phyloP scores from a whole-genome alignment of 2,888 invertebrate species.

The Lapara coniferarum region DNA sequence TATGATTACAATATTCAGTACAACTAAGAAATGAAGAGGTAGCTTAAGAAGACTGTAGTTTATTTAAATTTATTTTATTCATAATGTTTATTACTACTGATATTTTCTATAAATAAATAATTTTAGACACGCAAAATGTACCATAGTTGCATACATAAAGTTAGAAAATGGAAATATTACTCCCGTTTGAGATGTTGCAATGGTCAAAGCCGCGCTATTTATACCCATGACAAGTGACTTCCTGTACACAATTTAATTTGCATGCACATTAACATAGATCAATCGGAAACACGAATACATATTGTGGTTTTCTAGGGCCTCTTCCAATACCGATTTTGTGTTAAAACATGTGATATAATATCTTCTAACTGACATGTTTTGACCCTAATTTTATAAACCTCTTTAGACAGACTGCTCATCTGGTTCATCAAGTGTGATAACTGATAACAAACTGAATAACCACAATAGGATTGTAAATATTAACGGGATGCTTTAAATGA shows the following conservation, averaged over 20 bases:
- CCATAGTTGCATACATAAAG: background rate
- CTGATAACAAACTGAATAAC: no score
- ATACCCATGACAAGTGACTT: background rate
- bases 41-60: background rate
- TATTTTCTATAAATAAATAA: background rate
- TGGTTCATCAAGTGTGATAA: no score
- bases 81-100: background rate
- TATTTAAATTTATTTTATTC: background rate
- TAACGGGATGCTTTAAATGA: no score
- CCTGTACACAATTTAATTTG: conserved; percentile 20
- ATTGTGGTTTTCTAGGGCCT: background rate
- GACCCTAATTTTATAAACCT: no score
- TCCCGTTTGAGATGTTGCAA: conserved; percentile 11
- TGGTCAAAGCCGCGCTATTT: conserved; percentile 26
- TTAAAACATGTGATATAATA: background rate
- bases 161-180: background rate
- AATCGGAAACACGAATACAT: conserved; percentile 10
- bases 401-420: no score
- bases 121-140: background rate
- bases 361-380: no score
- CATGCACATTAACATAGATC: conserved; percentile 20
- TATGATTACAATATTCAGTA: background rate
- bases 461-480: no score
- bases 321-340: background rate
- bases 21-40: conserved; percentile 13